Conservation (phyloP, 2,113 vertebrate genomes). For the Coturnix japonica region DNA sequence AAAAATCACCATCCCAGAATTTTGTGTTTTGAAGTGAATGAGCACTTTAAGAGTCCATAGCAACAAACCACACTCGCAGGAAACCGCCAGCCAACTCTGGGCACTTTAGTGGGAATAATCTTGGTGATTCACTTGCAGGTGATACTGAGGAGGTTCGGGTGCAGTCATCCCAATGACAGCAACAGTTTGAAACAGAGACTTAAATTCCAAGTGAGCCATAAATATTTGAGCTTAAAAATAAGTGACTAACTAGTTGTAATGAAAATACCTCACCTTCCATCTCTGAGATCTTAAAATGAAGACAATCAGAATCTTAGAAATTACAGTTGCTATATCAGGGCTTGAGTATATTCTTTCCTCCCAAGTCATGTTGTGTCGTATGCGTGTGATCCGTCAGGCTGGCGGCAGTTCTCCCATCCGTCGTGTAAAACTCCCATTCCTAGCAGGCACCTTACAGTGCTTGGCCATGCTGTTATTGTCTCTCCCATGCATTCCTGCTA, state of each 20-base stretch:
- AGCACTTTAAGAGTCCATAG: background rate
- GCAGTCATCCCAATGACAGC: background rate
- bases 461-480: background rate
- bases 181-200: background rate
- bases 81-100: background rate
- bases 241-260: no score
- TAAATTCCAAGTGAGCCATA: background rate
- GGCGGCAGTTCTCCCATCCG: fast-evolving
- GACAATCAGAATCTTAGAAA: background rate
- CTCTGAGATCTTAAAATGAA: background rate
- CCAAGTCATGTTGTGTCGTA: fast-evolving
- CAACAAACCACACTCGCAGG: fast-evolving
- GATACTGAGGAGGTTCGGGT: background rate
- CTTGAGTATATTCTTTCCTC: background rate
- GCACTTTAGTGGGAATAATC: fast-evolving
- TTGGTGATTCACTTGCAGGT: background rate
- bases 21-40: background rate
- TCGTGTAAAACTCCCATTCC: background rate
- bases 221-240: background rate
- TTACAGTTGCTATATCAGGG: background rate
- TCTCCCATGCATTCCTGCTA: fast-evolving
- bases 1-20: background rate
- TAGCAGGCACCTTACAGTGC: background rate
- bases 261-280: background rate
- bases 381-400: fast-evolving